Conservation (phyloP, 2,113 vertebrate species). For the Vidua macroura region DNA sequence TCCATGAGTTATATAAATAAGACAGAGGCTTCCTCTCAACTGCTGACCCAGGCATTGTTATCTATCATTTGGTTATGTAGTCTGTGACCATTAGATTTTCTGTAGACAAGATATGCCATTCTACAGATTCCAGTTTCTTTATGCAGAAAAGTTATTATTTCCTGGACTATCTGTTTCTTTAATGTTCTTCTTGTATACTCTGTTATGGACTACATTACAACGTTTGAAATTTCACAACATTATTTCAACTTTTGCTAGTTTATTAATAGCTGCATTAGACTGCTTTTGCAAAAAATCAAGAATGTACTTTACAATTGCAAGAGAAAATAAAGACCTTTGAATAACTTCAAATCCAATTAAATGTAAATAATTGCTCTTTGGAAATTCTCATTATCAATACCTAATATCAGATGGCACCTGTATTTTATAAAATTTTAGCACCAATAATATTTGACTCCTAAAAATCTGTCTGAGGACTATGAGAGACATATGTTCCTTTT, state of each 20-base stretch:
- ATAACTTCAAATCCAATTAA: background rate
- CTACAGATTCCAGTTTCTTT: background rate
- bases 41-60: background rate
- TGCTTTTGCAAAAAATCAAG: background rate
- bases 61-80: background rate
- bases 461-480: background rate
- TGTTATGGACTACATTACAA: background rate
- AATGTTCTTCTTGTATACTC: background rate
- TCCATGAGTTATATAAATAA: background rate
- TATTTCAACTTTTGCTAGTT: background rate
- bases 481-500: background rate
- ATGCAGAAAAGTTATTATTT: background rate
- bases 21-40: background rate
- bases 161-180: background rate
- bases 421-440: background rate
- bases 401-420: background rate
- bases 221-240: rapidly evolving
- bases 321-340: background rate
- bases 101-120: background rate
- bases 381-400: background rate
- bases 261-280: background rate
- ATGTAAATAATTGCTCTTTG: background rate
- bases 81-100: background rate
- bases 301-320: background rate
- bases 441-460: background rate